These are phyloP conservation scores for Apodemia duryi DNA, from an alignment of 2,888 invertebrate genomes.

Conservation along the genomic window DNA sequence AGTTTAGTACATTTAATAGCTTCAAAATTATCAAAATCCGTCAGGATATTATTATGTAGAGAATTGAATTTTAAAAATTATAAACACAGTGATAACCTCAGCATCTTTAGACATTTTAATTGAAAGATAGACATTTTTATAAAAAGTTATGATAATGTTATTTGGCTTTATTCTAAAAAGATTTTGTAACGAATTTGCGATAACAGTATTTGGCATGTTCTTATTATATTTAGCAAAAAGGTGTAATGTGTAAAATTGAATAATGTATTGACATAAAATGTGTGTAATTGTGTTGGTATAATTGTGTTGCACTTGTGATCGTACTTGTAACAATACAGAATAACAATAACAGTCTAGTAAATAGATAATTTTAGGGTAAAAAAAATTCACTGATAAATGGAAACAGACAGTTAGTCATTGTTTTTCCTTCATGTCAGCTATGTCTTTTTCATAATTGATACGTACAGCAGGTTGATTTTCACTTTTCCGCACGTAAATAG, in stretches of 20 bases:
- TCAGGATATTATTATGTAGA: not conserved
- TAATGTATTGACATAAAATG: not conserved
- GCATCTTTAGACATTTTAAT: not conserved
- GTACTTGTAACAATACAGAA: not conserved
- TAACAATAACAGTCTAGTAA: not conserved
- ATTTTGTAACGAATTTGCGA: not conserved
- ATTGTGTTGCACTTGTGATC: not conserved
- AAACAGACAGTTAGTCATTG: no score
- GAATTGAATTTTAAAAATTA: not conserved
- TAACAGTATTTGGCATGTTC: not conserved
- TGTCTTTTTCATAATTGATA: not conserved
- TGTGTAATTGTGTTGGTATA: not conserved
- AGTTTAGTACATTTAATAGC: not conserved
- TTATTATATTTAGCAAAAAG: not conserved
- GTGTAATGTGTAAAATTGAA: not conserved
- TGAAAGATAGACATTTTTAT: not conserved
- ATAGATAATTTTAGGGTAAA: not conserved
- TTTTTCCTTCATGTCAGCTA: conserved; percentile 1
- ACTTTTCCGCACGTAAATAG: conserved; percentile 8
- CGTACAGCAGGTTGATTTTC: conserved; percentile 12
- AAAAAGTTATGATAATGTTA: not conserved
- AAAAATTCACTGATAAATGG: not conserved
- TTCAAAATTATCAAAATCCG: not conserved
- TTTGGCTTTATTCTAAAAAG: not conserved
- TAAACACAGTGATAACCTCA: not conserved